phyloP scores from a whole-genome alignment of 2,797 vertebrate genomes.

The Sitta carolinensis region DNA sequence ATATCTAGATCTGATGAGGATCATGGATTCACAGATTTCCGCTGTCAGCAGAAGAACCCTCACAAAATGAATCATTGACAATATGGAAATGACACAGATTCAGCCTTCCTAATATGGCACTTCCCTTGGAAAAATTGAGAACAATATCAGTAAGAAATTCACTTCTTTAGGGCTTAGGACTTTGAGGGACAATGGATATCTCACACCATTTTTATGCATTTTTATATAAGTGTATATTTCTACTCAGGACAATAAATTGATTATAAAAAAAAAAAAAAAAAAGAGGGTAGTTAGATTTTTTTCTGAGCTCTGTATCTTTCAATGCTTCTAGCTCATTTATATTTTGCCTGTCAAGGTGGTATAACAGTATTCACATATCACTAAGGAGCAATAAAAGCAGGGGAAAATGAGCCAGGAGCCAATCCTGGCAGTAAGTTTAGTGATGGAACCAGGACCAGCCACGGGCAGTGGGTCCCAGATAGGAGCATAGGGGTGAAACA shows the following conservation, averaged over 20 bases:
- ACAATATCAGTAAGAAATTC: background rate
- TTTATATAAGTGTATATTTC: background rate
- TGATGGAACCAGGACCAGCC: background rate
- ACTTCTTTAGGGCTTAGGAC: background rate
- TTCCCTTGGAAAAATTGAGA: background rate
- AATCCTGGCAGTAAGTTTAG: background rate
- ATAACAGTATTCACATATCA: background rate
- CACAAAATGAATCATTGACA: background rate
- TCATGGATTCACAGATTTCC: background rate
- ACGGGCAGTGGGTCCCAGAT: background rate
- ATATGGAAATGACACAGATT: background rate
- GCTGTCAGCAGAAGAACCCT: background rate
- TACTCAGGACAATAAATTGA: background rate
- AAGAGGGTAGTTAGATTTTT: background rate
- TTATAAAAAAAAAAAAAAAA: background rate
- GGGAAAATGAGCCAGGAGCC: background rate
- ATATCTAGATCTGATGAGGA: background rate
- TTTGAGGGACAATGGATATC: background rate
- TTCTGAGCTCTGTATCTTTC: background rate
- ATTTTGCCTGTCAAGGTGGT: background rate
- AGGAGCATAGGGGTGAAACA: background rate
- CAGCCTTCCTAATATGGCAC: background rate
- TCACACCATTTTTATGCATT: background rate
- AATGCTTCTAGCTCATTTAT: background rate
- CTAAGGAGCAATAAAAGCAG: background rate